Evolutionary conservation across 2,888 invertebrate genomes (phyloP), one percentile per base, ranked within the genome.

Genomic region (Carterocephalus palaemon): DNA sequence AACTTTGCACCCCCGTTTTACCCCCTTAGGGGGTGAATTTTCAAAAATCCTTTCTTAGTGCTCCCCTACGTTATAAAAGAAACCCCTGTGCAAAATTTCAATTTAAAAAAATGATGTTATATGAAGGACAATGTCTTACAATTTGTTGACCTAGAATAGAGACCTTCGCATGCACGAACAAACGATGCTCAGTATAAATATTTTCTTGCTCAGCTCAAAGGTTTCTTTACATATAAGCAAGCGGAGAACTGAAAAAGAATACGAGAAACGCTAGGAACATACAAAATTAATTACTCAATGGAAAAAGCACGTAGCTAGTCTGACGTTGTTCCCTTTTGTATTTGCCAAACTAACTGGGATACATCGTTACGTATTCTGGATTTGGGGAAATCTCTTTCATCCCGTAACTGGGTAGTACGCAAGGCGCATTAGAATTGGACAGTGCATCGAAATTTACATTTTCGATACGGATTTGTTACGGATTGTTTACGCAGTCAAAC

Each of bases 401-500:
- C 31, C 31, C 33, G 23, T 29, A 29, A 45, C 43, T 31, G 29
- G 23, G 37, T 29, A 16, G 29, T 37, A 45, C 37, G 43, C 29
- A 37, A 45, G 43, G 37, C 29, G 36, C 43, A 45, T 45, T 45
- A 45, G 43, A 47, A 47, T 49, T 43, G 51, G 38, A 33, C 47
- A 48, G 34, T 42, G 51, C 45, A 45, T 32, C 31, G 41, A 28
- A 33, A 52, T 49, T 49, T 47, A 47, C 51, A 49, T 49, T 49
- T 47, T 45, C 47, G 47, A 31, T 36, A 31, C 37, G 43, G 43
- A 37, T 45, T 45, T 24, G 37, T n/a, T 41, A 45, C 50, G 42
- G 48, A 53, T 54, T 54, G 54, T 53, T 54, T 52, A 46, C 47
- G 34, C 29, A 52, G 51, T 37, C 8, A 31, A 23, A 23, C 36